Evolutionary conservation across 2,113 vertebrate species (phyloP).

Genomic region (Sitta europaea): DNA sequence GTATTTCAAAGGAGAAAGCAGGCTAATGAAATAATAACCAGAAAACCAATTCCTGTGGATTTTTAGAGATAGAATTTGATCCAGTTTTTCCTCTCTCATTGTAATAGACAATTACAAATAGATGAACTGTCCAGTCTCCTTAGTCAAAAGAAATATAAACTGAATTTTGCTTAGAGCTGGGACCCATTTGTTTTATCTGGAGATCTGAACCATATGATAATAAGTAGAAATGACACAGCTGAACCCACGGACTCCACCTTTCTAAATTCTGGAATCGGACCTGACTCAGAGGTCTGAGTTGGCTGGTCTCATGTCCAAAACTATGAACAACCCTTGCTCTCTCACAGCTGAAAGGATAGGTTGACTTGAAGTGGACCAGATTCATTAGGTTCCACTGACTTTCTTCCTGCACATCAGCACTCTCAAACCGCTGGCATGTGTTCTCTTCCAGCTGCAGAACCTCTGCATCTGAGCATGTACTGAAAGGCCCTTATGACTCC

Average conservation of each 20-base stretch:
- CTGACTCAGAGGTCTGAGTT: neutral
- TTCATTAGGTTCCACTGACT: neutral
- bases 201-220: neutral
- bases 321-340: neutral
- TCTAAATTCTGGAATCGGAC: neutral
- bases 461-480: neutral
- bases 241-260: neutral
- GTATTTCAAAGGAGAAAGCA: neutral
- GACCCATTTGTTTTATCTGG: neutral
- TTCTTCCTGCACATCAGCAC: neutral
- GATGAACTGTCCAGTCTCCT: neutral
- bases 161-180: neutral
- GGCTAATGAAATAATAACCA: neutral
- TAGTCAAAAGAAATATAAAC: neutral
- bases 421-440: neutral
- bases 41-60: neutral
- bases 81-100: neutral
- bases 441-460: neutral
- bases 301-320: neutral
- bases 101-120: neutral
- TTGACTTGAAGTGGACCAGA: neutral
- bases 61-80: neutral
- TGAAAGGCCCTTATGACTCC: neutral
- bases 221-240: constrained; percentile 10
- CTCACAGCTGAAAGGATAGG: neutral